phyloP scores from a whole-genome alignment of 37 sponge, comb jelly and placozoan genomes.

The Cliona cf. orientalis region DNA sequence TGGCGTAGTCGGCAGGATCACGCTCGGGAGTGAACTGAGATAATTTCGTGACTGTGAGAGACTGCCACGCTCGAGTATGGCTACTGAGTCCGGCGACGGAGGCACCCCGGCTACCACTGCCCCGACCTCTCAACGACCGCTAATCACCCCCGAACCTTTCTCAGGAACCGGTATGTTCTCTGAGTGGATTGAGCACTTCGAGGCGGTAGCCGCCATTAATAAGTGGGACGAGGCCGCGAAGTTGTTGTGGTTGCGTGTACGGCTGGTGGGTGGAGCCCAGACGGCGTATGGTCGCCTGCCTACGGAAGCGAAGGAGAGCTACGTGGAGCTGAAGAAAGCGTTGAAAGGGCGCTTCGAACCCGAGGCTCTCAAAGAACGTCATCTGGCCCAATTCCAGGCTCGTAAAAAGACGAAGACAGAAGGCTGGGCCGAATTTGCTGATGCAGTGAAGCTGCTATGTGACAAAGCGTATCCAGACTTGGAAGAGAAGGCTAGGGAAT shows the following conservation, averaged over 20 bases:
- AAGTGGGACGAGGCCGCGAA: conserved; percentile 12
- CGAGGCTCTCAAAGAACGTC: conserved; percentile 6
- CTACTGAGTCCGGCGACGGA: no score
- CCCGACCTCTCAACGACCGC: no score
- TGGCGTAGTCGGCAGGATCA: no score
- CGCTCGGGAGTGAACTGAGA: no score
- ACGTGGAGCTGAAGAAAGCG: background rate
- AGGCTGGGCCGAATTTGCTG: conserved; percentile 41
- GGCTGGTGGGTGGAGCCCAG: conserved; percentile 23
- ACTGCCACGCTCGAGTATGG: no score
- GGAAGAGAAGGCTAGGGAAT: conserved; percentile 23
- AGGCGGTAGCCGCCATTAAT: conserved; percentile 18
- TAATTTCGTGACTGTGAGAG: no score
- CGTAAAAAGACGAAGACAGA: conserved; percentile 8
- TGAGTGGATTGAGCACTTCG: conserved; percentile 34
- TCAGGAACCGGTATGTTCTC: conserved; percentile 14
- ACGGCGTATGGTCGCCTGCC: conserved; percentile 8
- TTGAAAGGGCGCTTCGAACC: conserved; percentile 27
- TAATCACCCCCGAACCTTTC: conserved; percentile 16
- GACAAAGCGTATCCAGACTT: conserved; percentile 38
- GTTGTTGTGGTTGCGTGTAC: conserved; percentile 29
- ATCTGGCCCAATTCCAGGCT: conserved; percentile 43
- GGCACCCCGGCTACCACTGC: no score
- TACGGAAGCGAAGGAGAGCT: background rate
- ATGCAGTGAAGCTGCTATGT: conserved; percentile 11